Percentiles rank a stretch among this genome's conserved stretches.
phyloP scores from a whole-genome alignment of 1,140 invertebrate species.

The Drosophila repletoides region DNA sequence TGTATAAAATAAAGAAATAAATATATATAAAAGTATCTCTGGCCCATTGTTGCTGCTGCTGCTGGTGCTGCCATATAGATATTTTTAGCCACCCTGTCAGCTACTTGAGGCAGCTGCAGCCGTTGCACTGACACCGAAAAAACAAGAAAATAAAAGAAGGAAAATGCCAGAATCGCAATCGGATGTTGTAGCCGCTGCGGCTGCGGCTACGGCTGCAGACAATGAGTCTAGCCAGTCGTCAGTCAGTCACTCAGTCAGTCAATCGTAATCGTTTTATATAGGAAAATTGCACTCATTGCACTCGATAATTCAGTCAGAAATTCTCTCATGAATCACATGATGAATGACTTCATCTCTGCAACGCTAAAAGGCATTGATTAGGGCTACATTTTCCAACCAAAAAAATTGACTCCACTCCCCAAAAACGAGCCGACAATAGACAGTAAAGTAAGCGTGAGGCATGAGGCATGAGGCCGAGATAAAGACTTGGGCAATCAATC shows the following conservation, averaged over 20 bases:
- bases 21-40: background rate
- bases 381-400: constrained; percentile 9
- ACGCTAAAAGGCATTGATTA: constrained; percentile 31
- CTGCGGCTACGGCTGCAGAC: constrained; percentile 43
- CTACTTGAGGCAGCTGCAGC: constrained; percentile 29
- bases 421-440: constrained; percentile 13
- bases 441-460: background rate
- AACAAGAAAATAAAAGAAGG: constrained; percentile 12
- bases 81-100: constrained; percentile 58
- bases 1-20: background rate
- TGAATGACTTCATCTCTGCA: constrained; percentile 28
- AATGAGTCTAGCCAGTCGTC: constrained; percentile 67
- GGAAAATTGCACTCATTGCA: background rate
- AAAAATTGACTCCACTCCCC: constrained; percentile 6
- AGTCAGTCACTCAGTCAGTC: constrained; percentile 25
- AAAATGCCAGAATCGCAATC: constrained; percentile 52
- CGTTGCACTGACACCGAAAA: constrained; percentile 32
- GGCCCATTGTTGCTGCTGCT: constrained; percentile 29
- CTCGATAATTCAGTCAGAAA: constrained; percentile 7
- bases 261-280: constrained; percentile 21
- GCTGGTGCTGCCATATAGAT: constrained; percentile 31
- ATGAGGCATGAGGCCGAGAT: background rate
- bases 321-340: constrained; percentile 23
- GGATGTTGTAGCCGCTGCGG: constrained; percentile 8
- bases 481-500: constrained; percentile 50